phyloP scores from a whole-genome alignment of 2,797 vertebrate species.

The Pangasius larnaudii region DNA sequence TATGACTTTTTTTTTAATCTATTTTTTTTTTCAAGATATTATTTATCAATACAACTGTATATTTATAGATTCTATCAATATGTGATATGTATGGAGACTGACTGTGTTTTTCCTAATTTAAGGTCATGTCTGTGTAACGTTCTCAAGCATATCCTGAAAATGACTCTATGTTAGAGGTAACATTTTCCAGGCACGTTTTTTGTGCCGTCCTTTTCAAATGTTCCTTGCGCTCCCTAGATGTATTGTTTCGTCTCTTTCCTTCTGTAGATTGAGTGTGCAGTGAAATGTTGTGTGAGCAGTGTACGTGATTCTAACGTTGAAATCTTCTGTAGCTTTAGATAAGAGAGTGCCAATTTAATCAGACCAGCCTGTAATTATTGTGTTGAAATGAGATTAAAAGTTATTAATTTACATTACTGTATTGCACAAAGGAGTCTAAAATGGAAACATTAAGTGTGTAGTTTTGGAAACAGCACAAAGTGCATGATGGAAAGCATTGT shows the following conservation, averaged over 20 bases:
- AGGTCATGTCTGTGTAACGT: constrained; percentile 42
- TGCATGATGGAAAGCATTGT: constrained; percentile 7
- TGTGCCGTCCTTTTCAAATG: constrained; percentile 58
- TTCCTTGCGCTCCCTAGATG: constrained; percentile 24
- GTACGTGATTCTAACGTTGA: constrained; percentile 28
- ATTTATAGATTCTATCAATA: constrained; percentile 41
- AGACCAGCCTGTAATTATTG: constrained; percentile 19
- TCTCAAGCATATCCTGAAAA: constrained; percentile 59
- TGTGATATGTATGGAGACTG: constrained; percentile 26
- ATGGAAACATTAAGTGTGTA: constrained; percentile 23
- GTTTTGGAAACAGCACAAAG: constrained; percentile 13
- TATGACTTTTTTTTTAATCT: no score
- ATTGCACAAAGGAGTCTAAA: constrained; percentile 34
- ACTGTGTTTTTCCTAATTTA: constrained; percentile 40
- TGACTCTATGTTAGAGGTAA: constrained; percentile 76
- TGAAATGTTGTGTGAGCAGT: constrained; percentile 44
- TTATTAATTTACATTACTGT: background rate
- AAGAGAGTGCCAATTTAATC: constrained; percentile 41
- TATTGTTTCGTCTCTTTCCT: constrained; percentile 25
- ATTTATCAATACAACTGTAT: constrained; percentile 42
- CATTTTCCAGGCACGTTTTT: constrained; percentile 68
- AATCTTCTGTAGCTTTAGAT: constrained; percentile 18
- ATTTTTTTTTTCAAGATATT: constrained; percentile 29
- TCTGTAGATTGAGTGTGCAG: constrained; percentile 28
- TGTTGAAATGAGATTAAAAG: background rate